Evolutionary conservation across 2,113 vertebrate genomes (phyloP).

Genomic region (Chloebia gouldiae): DNA sequence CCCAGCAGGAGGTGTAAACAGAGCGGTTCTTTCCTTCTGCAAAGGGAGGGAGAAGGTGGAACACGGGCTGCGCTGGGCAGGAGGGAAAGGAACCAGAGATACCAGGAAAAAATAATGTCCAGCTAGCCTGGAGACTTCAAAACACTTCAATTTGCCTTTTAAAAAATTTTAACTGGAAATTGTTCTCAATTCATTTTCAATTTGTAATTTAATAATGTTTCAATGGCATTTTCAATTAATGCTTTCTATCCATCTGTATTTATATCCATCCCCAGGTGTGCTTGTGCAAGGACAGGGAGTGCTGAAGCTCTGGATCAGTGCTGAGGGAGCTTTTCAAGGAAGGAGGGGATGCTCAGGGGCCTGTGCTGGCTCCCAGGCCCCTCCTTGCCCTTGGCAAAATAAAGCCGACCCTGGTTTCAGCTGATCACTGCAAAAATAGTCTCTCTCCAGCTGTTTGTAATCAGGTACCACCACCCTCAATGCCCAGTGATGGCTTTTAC

Average conservation of each 20-base stretch:
- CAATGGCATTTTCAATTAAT: not conserved
- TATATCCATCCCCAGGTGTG: not conserved
- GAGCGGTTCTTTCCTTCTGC: not conserved
- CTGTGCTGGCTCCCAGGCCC: not conserved
- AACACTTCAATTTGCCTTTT: not conserved
- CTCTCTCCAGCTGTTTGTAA: not conserved
- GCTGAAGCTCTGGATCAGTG: not conserved
- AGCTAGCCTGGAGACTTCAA: not conserved
- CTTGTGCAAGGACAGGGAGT: not conserved
- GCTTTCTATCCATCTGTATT: not conserved
- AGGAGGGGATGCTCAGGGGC: accelerated
- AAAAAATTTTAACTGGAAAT: not conserved
- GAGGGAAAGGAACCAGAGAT: not conserved
- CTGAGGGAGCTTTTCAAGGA: not conserved
- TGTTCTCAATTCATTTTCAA: not conserved
- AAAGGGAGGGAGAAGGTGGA: not conserved
- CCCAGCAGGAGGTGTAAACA: not conserved
- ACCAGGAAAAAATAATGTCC: not conserved
- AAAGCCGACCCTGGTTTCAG: not conserved
- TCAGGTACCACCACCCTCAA: accelerated
- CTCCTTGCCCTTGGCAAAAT: not conserved
- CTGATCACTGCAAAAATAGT: accelerated
- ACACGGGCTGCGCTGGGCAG: not conserved
- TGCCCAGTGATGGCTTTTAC: accelerated
- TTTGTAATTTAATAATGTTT: not conserved